Percentiles rank a stretch among this genome's conserved stretches.
phyloP scores from a whole-genome alignment of 2,888 invertebrate species.

The Mesopsocus fuscifrons region DNA sequence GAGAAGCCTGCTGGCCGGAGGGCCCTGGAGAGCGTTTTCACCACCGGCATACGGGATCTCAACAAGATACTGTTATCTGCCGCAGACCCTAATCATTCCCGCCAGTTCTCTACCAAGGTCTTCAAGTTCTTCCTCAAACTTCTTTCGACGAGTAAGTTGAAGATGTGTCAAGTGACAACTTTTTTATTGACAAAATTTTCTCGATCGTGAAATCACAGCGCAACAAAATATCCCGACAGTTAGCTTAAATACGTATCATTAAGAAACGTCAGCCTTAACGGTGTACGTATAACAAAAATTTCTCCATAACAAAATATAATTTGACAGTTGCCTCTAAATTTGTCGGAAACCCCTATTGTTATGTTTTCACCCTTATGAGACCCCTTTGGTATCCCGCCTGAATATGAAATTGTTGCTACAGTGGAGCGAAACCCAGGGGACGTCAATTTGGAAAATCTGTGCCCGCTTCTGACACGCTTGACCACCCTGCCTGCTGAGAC shows the following conservation, averaged over 20 bases:
- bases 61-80: slow-evolving; percentile 65
- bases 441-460: slow-evolving; percentile 42
- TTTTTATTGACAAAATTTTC: neutral
- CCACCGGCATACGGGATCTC: slow-evolving; percentile 42
- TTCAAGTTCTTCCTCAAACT: slow-evolving; percentile 63
- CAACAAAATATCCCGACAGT: too few species aligned
- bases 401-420: slow-evolving; percentile 19
- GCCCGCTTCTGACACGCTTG: slow-evolving; percentile 43
- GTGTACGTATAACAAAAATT: too few species aligned
- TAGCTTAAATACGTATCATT: too few species aligned
- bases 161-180: neutral
- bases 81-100: slow-evolving; percentile 41
- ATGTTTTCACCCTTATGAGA: too few species aligned
- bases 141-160: slow-evolving; percentile 29
- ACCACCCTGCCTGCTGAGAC: slow-evolving; percentile 41
- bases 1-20: slow-evolving; percentile 64
- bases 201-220: too few species aligned
- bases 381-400: too few species aligned
- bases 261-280: too few species aligned
- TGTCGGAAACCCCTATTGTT: too few species aligned
- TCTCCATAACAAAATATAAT: too few species aligned
- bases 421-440: slow-evolving; percentile 41
- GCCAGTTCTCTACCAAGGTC: slow-evolving; percentile 51
- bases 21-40: slow-evolving; percentile 66
- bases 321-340: too few species aligned